Conservation (phyloP, 2,888 invertebrate species). For the Cordilura impudica region DNA sequence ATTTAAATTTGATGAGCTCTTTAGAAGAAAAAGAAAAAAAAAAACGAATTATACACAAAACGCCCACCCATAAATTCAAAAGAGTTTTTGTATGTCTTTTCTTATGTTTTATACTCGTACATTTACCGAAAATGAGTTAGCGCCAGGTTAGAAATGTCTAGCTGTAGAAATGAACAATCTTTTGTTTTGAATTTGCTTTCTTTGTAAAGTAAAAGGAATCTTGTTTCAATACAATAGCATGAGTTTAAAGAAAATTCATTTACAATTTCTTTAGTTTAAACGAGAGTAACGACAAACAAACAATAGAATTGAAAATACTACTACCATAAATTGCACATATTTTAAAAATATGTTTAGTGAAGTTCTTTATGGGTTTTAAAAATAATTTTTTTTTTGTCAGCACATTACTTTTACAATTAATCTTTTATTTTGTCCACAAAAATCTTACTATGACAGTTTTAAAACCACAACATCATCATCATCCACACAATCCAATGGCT, state of each 20-base stretch:
- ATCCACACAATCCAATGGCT: not conserved
- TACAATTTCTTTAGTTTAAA: not conserved
- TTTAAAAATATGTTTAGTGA: too few species aligned
- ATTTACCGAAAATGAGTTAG: not conserved
- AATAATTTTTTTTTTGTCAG: too few species aligned
- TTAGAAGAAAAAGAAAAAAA: not conserved
- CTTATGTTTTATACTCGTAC: too few species aligned
- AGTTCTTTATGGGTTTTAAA: not conserved
- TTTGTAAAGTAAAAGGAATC: not conserved
- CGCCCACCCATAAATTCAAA: constrained; percentile 41
- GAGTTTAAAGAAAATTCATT: not conserved
- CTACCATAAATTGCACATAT: too few species aligned
- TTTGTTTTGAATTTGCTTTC: not conserved
- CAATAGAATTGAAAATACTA: too few species aligned
- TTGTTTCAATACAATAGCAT: not conserved
- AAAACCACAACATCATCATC: not conserved
- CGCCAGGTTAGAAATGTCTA: not conserved
- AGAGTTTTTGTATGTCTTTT: not conserved
- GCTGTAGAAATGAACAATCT: not conserved
- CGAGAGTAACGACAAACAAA: too few species aligned
- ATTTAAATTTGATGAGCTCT: constrained; percentile 3
- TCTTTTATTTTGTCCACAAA: not conserved
- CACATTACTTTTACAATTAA: not conserved
- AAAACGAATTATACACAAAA: constrained; percentile 24
- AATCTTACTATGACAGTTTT: not conserved